Conservation (phyloP, 2,113 vertebrate species). For the Aldabrachelys gigantea region DNA sequence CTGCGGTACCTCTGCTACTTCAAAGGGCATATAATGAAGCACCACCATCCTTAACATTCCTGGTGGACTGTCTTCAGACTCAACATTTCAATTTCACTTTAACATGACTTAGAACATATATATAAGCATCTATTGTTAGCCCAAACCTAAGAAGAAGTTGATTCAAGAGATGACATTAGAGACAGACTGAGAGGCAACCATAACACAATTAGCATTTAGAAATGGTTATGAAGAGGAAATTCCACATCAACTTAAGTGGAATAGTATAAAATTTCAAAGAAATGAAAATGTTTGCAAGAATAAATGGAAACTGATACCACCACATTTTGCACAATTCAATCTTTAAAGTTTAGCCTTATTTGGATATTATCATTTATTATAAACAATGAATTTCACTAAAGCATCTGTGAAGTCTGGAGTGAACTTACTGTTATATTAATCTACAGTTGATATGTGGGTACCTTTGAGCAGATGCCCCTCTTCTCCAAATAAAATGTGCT, state of each 20-base stretch:
- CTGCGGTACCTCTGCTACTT: slow-evolving; percentile 70
- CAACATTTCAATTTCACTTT: slow-evolving; percentile 19
- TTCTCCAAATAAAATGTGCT: neutral
- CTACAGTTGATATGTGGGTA: neutral
- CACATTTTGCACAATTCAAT: neutral
- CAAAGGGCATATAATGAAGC: slow-evolving; percentile 70
- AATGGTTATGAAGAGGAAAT: neutral
- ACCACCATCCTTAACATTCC: slow-evolving; percentile 27
- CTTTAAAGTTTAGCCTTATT: neutral
- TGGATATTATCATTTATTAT: neutral
- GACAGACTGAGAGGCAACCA: neutral
- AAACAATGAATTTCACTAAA: neutral
- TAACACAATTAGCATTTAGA: slow-evolving; percentile 16
- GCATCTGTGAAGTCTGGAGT: neutral
- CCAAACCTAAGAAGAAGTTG: neutral
- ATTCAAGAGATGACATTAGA: neutral
- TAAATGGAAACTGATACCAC: neutral
- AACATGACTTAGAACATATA: neutral
- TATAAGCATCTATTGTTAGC: slow-evolving; percentile 47
- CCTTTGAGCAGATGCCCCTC: neutral
- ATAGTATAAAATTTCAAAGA: neutral
- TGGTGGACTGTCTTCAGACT: slow-evolving; percentile 32
- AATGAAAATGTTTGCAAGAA: neutral
- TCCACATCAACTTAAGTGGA: rapidly evolving
- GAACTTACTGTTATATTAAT: neutral